Conservation (phyloP, 2,888 invertebrate genomes). For the Malacosoma neustria region DNA sequence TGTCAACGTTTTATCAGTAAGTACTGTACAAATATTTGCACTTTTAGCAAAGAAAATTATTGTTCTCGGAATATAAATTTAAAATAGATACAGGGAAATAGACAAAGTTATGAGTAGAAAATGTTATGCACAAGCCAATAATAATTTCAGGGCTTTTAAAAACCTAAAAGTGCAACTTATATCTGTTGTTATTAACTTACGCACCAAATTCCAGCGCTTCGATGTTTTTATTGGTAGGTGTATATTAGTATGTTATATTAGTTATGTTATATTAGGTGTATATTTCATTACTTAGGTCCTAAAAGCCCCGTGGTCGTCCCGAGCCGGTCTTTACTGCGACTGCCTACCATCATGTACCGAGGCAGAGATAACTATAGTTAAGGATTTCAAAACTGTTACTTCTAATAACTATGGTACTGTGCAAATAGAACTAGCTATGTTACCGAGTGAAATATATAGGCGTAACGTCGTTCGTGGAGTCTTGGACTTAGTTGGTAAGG, state of each 20-base stretch:
- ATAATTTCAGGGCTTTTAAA: too few relatives aligned
- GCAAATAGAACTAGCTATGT: constrained; percentile 75
- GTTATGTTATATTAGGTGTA: too few relatives aligned
- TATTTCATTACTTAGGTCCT: constrained; percentile 33
- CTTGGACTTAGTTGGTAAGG: constrained; percentile 82
- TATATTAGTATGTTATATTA: too few relatives aligned
- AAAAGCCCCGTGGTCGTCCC: constrained; percentile 61
- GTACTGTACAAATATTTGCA: constrained; percentile 12
- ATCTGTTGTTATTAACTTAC: too few relatives aligned
- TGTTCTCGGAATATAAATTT: too few relatives aligned
- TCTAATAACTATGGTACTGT: constrained; percentile 54
- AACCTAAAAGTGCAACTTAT: too few relatives aligned
- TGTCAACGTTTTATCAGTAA: constrained; percentile 77
- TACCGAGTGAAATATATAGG: constrained; percentile 82
- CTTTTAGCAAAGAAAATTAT: too few relatives aligned
- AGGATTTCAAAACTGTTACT: constrained; percentile 59
- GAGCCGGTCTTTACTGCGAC: constrained; percentile 78
- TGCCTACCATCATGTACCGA: constrained; percentile 85
- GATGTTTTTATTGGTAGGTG: too few relatives aligned
- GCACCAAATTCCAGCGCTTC: too few relatives aligned
- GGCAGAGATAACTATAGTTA: constrained; percentile 79
- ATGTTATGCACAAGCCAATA: too few relatives aligned
- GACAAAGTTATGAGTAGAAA: too few relatives aligned
- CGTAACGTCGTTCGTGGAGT: constrained; percentile 83
- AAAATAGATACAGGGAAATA: too few relatives aligned